These are phyloP conservation scores for Ameiurus melas DNA, from an alignment of 2,113 vertebrate genomes.

Conservation along the genomic window DNA sequence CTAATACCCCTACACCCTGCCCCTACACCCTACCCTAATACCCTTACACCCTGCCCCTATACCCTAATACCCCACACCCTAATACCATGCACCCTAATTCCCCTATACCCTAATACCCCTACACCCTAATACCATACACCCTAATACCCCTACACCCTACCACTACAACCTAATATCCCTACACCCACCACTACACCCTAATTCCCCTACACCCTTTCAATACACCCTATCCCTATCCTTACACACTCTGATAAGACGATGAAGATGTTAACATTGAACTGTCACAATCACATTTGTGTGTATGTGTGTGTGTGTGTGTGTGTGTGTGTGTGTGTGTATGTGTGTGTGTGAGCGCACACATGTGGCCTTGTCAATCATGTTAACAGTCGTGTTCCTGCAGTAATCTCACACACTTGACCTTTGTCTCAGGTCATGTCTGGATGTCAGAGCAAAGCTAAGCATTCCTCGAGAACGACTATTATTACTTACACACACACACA, in stretches of 20 bases:
- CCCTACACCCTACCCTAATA: no score
- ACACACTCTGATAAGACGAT: not conserved
- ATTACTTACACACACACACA: conserved; percentile 9
- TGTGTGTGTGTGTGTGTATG: conserved; percentile 5
- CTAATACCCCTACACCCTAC: no score
- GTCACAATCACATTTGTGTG: not conserved
- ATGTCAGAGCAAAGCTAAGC: conserved; percentile 29
- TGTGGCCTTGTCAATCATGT: conserved; percentile 34
- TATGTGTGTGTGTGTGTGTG: not conserved
- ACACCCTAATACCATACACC: no score
- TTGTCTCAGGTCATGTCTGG: conserved; percentile 11
- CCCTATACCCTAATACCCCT: no score
- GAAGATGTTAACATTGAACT: not conserved
- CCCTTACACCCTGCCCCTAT: no score
- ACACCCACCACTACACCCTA: not conserved
- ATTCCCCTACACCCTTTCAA: not conserved
- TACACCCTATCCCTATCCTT: not conserved
- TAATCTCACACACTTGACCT: conserved; percentile 42
- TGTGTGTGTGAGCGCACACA: not conserved
- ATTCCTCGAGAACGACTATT: conserved; percentile 20
- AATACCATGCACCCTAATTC: no score
- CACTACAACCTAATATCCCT: no score
- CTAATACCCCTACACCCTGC: no score
- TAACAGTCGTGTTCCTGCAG: conserved; percentile 35
- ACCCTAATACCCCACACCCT: no score